phyloP scores from a whole-genome alignment of 2,888 invertebrate species.

The Oegoconia quadripuncta region DNA sequence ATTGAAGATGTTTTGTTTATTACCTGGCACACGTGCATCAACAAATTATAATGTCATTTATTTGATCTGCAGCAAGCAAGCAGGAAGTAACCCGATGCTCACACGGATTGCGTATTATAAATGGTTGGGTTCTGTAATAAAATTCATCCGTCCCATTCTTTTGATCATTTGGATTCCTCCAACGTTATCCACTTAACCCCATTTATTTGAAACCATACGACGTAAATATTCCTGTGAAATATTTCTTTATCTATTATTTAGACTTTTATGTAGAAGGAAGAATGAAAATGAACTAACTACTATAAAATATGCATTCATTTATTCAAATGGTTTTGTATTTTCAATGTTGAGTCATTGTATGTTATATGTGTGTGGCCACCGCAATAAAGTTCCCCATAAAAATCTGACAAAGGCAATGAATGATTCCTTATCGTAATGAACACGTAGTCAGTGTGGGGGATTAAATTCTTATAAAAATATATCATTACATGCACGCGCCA shows the following conservation, averaged over 20 bases:
- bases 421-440: slow-evolving; percentile 61
- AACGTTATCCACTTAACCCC: slow-evolving; percentile 24
- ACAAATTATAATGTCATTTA: slow-evolving; percentile 16
- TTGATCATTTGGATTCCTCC: slow-evolving; percentile 39
- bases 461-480: slow-evolving; percentile 60
- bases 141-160: slow-evolving; percentile 46
- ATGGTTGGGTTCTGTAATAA: slow-evolving; percentile 42
- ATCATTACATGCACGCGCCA: slow-evolving; percentile 52
- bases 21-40: slow-evolving; percentile 20
- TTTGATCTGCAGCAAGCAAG: slow-evolving; percentile 24
- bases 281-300: no score
- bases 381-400: slow-evolving; percentile 40
- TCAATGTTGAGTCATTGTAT: not conserved
- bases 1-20: no score
- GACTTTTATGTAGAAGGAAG: no score
- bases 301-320: not conserved
- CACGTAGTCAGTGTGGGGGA: slow-evolving; percentile 49
- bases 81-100: slow-evolving; percentile 50
- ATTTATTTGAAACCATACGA: slow-evolving; percentile 17
- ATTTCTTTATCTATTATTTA: no score
- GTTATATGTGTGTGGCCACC: slow-evolving; percentile 27
- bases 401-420: slow-evolving; percentile 40
- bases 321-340: no score
- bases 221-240: slow-evolving; percentile 8
- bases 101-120: slow-evolving; percentile 40